Conservation (phyloP, 2,113 vertebrate genomes). For the Amphiprion ocellaris region DNA sequence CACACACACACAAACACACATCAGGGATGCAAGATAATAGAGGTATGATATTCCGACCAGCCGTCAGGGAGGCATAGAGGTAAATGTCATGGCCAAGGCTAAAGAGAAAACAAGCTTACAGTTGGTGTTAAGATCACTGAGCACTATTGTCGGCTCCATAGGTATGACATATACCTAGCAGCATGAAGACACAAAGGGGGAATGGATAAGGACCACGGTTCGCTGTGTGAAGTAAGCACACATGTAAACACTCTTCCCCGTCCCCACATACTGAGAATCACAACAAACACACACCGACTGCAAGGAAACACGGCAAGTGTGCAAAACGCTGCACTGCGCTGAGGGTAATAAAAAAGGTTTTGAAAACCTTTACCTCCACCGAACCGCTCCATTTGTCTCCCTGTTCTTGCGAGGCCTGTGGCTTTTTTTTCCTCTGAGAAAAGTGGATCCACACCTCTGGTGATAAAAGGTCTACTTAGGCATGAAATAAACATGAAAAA, state of each 20-base stretch:
- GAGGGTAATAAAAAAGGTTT: constrained; percentile 45
- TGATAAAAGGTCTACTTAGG: constrained; percentile 48
- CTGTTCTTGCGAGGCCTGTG: constrained; percentile 27
- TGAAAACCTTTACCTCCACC: constrained; percentile 38
- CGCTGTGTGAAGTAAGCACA: constrained; percentile 64
- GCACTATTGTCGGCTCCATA: constrained; percentile 66
- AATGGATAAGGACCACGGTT: constrained; percentile 50
- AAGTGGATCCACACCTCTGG: constrained; percentile 41
- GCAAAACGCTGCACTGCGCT: constrained; percentile 32
- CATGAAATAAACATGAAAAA: constrained; percentile 68
- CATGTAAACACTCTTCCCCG: constrained; percentile 69
- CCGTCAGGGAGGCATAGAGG: constrained; percentile 62
- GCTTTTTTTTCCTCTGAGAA: constrained; percentile 46
- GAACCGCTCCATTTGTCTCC: constrained; percentile 19
- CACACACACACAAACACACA: constrained; percentile 37
- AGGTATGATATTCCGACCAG: constrained; percentile 63
- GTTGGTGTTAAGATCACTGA: constrained; percentile 75
- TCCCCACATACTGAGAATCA: constrained; percentile 50
- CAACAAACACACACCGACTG: constrained; percentile 21
- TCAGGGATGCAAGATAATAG: constrained; percentile 61
- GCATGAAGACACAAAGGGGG: constrained; percentile 58
- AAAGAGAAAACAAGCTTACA: constrained; percentile 80
- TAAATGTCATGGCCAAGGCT: constrained; percentile 80
- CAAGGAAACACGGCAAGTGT: constrained; percentile 41
- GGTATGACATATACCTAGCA: constrained; percentile 75